Evolutionary conservation across 2,888 invertebrate genomes (phyloP).

Genomic region (Microctonus aethiopoides): DNA sequence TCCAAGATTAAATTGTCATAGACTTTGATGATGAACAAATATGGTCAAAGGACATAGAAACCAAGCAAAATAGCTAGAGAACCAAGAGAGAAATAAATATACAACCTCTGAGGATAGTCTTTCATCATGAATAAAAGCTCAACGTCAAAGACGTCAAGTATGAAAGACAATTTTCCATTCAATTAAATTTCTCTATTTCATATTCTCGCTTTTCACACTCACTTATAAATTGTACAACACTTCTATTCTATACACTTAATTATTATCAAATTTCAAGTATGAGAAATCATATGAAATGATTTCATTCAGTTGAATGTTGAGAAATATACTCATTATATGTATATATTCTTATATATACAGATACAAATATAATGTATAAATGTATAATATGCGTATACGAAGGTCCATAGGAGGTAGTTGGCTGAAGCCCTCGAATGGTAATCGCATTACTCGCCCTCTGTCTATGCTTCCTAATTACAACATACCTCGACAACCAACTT

Average conservation of each 20-base stretch:
- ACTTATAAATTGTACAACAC: neutral
- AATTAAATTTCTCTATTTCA: neutral
- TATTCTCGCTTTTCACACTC: neutral
- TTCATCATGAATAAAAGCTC: constrained; percentile 1
- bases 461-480: constrained; percentile 55
- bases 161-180: constrained; percentile 4
- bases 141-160: constrained; percentile 20
- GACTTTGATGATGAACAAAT: constrained; percentile 14
- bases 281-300: constrained; percentile 48
- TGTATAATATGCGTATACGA: constrained; percentile 46
- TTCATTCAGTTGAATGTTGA: constrained; percentile 45
- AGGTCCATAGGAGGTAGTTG: constrained; percentile 61
- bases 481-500: constrained; percentile 45
- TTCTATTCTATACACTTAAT: neutral
- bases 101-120: neutral
- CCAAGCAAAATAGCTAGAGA: too few species aligned
- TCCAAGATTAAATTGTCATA: constrained; percentile 1
- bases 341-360: too few species aligned
- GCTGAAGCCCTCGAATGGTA: constrained; percentile 64
- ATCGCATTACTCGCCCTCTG: constrained; percentile 63
- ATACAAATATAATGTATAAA: constrained; percentile 49
- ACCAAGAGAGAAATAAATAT: neutral
- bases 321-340: too few species aligned
- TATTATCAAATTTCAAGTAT: neutral
- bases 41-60: too few species aligned